Percentiles rank a stretch among this genome's conserved stretches.
Conservation (phyloP, 2,113 vertebrate genomes). For the Tretioscincus oriximinensis region DNA sequence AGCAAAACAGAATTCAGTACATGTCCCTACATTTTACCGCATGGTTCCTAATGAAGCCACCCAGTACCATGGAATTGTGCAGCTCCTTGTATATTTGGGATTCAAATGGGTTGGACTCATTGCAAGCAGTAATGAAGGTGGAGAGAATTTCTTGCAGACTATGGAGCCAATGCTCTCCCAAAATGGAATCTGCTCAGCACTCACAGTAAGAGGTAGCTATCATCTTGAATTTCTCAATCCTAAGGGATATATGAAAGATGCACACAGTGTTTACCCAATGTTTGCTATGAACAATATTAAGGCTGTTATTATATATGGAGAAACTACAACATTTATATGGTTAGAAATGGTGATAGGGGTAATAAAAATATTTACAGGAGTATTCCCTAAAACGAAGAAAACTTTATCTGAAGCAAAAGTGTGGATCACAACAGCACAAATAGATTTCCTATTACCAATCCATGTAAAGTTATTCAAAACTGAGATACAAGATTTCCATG, state of each 20-base stretch:
- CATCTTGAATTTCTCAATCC: too few species aligned
- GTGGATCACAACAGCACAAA: background rate
- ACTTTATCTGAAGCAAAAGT: background rate
- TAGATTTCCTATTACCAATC: background rate
- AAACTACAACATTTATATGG: background rate
- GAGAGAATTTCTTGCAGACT: background rate
- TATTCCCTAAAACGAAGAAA: too few species aligned
- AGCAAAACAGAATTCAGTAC: too few species aligned
- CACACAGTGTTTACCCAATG: background rate
- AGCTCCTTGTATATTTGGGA: background rate
- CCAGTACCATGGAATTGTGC: background rate
- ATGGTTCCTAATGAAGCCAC: background rate
- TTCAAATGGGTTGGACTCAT: conserved; percentile 4
- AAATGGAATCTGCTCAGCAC: background rate
- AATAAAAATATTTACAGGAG: too few species aligned
- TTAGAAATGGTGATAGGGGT: too few species aligned
- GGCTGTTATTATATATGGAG: background rate
- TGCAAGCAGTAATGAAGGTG: background rate
- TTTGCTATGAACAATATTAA: background rate
- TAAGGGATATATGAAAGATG: background rate
- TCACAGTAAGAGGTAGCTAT: background rate
- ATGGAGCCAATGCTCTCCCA: background rate
- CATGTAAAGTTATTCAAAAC: background rate
- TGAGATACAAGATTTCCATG: background rate
- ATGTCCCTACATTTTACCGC: background rate